Conservation (phyloP, 2,113 vertebrate species). For the human region DNA sequence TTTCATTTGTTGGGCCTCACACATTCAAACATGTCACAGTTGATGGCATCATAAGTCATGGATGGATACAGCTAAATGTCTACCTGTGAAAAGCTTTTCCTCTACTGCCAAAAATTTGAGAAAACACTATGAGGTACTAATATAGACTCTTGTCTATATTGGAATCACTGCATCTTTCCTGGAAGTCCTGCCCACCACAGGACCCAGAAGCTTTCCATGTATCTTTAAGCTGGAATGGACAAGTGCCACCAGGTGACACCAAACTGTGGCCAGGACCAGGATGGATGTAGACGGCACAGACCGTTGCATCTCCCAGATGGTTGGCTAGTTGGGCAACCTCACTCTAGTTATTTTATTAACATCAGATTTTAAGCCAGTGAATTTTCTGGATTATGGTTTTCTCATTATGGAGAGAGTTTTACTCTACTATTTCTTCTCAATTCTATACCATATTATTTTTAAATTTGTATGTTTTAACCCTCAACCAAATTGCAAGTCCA, state of each 20-base stretch:
- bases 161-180: background rate
- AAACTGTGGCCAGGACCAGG: background rate
- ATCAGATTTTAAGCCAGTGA: constrained; percentile 38
- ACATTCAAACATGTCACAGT: background rate
- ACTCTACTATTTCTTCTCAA: background rate
- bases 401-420: background rate
- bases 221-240: background rate
- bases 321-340: background rate
- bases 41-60: background rate
- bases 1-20: background rate
- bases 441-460: background rate
- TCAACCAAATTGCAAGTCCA: background rate
- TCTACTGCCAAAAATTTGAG: background rate
- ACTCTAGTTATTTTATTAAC: background rate
- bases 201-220: background rate
- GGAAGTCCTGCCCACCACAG: background rate
- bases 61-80: background rate
- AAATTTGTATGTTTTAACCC: background rate
- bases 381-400: background rate
- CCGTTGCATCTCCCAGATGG: background rate
- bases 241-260: background rate
- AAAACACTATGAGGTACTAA: background rate
- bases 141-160: background rate
- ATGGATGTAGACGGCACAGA: background rate
- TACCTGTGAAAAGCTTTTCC: background rate